phyloP scores from a whole-genome alignment of 35 echinoderm and acorn worm genomes.

The Ptychodera flava region DNA sequence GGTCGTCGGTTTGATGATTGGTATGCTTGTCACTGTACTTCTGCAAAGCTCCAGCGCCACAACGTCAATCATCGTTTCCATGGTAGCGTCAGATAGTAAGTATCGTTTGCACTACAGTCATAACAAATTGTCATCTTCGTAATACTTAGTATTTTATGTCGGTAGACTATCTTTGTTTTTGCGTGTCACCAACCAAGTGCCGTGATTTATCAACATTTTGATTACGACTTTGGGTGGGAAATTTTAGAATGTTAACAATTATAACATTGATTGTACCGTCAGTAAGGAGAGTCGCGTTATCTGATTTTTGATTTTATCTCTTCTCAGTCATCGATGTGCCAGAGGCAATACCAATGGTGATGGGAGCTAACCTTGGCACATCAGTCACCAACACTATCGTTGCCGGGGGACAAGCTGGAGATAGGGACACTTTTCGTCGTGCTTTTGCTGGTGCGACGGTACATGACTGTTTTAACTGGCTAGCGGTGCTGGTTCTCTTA shows the following conservation, averaged over 20 bases:
- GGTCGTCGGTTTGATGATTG: constrained; percentile 73
- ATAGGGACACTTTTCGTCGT: constrained; percentile 49
- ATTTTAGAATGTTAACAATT: too few relatives aligned
- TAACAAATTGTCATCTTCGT: too few relatives aligned
- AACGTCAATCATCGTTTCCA: constrained; percentile 81
- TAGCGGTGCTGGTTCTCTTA: constrained; percentile 36
- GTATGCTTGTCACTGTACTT: constrained; percentile 69
- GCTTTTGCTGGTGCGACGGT: constrained; percentile 75
- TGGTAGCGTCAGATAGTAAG: constrained; percentile 42
- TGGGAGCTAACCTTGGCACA: constrained; percentile 94
- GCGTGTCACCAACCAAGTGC: too few relatives aligned
- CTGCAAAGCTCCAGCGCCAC: too few relatives aligned
- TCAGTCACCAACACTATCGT: constrained; percentile 86
- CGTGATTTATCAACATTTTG: too few relatives aligned
- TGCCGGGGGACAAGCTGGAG: constrained; percentile 27
- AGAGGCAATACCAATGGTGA: constrained; percentile 63
- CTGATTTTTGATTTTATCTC: constrained; percentile 11
- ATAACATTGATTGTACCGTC: too few relatives aligned
- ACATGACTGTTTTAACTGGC: constrained; percentile 82
- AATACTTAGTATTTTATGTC: too few relatives aligned
- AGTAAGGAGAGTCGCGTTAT: too few relatives aligned
- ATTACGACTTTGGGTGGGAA: too few relatives aligned
- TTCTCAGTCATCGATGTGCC: constrained; percentile 42
- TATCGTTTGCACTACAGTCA: too few relatives aligned
- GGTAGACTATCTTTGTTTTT: too few relatives aligned